Base-by-base conservation (phyloP, 2,797 vertebrate species). In the Acrocephalus scirpaceus region DNA sequence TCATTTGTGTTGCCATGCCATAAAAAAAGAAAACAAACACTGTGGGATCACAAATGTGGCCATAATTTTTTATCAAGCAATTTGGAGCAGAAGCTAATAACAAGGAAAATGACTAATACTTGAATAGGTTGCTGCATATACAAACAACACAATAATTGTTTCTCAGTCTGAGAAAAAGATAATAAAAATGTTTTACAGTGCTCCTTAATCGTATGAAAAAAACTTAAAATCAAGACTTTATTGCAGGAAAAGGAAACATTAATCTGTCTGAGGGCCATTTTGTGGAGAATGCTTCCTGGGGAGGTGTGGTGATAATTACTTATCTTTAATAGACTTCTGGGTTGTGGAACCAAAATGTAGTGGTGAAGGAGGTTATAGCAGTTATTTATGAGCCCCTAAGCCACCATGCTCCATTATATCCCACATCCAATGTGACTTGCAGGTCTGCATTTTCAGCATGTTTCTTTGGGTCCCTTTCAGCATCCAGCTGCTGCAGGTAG, bases 151-250 rank as follows among this genome's bases (percentile, higher is more conserved):
- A 90, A 91, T 98, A 98, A 98, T 98, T 98, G 97, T 97, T 92
- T 97, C 86, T 96, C 92, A 96, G 82, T 87, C 95, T 94, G 90
- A 96, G 85, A 91, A 93, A 95, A 97, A 96, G 96, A 97, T 92
- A 96, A 96, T 96, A 98, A 98, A 98, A 95, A 80, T 95, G 72
- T 95, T 98, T 97, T 97, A 97, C 93, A 93, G 91, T 89, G 84
- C 72, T 97, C 75, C 66, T 95, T 97, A 97, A 97, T 97, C 48
- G 88, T 95, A 93, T 88, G 78, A 91, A 95, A 97, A 97, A 97
- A 97, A 93, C 92, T 97, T 95, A 97, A 97, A 98, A 94, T 93
- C 91, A 88, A 93, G 96, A 96, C 93, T 97, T 97, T 96, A 97
- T 95, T 92, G 92, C 79, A 73, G 77, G 87, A 96, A 97, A 96